Percentiles rank a stretch among this genome's conserved stretches.
These are phyloP conservation scores for Diceros bicornis DNA, from an alignment of 2,797 vertebrate species.

Conservation along the genomic window DNA sequence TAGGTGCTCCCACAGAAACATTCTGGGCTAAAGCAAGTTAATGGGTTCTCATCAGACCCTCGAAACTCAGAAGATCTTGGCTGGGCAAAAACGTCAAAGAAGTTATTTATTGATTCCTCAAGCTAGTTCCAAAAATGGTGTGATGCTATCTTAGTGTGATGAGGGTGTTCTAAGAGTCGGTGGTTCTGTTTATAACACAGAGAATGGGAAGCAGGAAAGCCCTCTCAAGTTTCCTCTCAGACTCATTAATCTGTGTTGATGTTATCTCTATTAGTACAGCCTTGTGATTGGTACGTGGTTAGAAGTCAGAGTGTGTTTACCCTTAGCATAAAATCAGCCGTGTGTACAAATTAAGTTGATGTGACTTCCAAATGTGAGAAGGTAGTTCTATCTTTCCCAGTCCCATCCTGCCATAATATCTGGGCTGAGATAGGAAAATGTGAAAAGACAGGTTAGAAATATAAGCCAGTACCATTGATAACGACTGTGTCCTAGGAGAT, in stretches of 20 bases:
- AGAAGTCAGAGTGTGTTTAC: neutral
- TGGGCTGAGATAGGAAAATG: neutral
- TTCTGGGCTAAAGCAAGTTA: neutral
- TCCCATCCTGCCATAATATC: neutral
- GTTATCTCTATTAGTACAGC: rapidly evolving
- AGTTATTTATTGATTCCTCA: neutral
- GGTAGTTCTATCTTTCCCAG: neutral
- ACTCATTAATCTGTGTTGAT: too few relatives aligned
- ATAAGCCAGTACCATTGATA: rapidly evolving
- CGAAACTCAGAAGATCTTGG: neutral
- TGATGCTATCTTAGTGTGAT: neutral
- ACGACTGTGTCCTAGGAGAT: neutral
- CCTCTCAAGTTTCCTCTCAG: neutral
- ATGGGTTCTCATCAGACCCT: neutral
- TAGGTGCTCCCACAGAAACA: neutral
- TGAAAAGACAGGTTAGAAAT: neutral
- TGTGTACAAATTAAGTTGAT: neutral
- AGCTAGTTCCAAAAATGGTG: neutral
- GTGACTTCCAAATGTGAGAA: neutral
- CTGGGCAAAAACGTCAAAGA: neutral
- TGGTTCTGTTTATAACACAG: neutral
- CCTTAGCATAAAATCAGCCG: neutral
- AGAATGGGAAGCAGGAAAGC: neutral
- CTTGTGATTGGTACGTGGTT: neutral
- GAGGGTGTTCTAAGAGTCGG: neutral